Evolutionary conservation across 2,797 vertebrate genomes (phyloP), one percentile per base, ranked within the genome.

Genomic region (Synaphobranchus kaupii): DNA sequence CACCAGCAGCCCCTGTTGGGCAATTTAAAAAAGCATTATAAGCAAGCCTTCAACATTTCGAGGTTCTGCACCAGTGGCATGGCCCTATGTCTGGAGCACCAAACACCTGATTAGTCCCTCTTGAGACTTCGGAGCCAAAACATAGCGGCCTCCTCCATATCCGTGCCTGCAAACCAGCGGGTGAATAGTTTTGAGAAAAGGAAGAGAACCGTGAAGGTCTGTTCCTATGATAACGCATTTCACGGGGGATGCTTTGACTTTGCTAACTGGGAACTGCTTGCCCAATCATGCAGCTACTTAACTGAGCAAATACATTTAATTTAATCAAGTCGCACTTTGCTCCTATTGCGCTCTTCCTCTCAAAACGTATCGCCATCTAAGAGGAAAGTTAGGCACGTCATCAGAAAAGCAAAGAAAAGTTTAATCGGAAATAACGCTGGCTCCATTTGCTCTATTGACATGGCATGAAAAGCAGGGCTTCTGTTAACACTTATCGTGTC

Each of bases 251-350:
- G 73, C 4, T 78, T 44, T 7, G 31, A 47, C 73, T 78, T 22
- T 44, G 2, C 17, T 22, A 22, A 47, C 8, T 78, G 73, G 6
- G 39, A 22, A 20, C 73, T 78, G 34, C 34, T 73, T 47, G 47
- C 73, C 39, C 34, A 78, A 78, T 47, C 73, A 78, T 78, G 15
- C 34, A 78, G 17, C 20, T 17, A 47, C 73, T 78, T 44, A 44
- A 78, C 47, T 78, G 73, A 78, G 34, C 73, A 44, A 78, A 78
- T 78, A 39, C 28, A 76, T 39, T 76, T 39, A 47, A 78, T 78
- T 78, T 78, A 8, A 78, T 78, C 73, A 78, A 17, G 34, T 39
- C 73, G 47, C 73, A 20, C 47, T 78, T 78, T 78, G 20, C 20
- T 28, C 73, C 34, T 47, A 44, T 78, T 78, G n/a, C 20, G 7